Base-by-base conservation (phyloP, 2,888 invertebrate genomes). In the Idaea dimidiata region DNA sequence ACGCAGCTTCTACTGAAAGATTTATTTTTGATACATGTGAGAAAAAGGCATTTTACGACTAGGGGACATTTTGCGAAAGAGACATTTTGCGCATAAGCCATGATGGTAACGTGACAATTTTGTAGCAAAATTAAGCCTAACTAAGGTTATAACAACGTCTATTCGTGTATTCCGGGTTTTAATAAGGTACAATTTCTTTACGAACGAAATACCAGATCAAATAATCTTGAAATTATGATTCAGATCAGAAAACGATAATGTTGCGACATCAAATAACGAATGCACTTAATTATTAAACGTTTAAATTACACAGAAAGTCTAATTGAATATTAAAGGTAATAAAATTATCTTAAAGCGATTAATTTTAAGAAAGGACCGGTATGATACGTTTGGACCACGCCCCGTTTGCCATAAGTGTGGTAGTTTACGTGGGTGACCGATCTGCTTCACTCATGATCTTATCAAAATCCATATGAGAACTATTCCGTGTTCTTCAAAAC, bases 391-490 rank as follows among this genome's bases (percentile, higher is more conserved):
- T 24, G 24, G 24, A 24, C 24, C 24, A 24, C 24, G 24, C 24
- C 1, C 5, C 24, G 24, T 24, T 24, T 24, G n/a, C n/a, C n/a
- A n/a, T n/a, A n/a, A n/a, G n/a, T 1, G 32, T 32, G 32, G 32
- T 8, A 32, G 32, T 32, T n/a, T n/a, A n/a, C n/a, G n/a, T n/a
- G n/a, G n/a, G n/a, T 43, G 43, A 43, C 58, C 31, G 57, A 33
- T 58, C 57, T 54, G 58, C 60, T 63, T 59, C 66, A 61, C 66
- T 58, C 59, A 59, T 64, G 66, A 68, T 66, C 64, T 65, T 63
- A 70, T 70, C 66, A 68, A 66, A 69, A 66, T 66, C 66, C 62
- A 67, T 73, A 70, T 64, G 64, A 64, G 60, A 64, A 69, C 70
- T 69, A 72, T 63, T 64, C 60, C 53, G 62, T 68, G 65, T 66